phyloP scores from a whole-genome alignment of 2,113 vertebrate species.

The Anolis sagrei region DNA sequence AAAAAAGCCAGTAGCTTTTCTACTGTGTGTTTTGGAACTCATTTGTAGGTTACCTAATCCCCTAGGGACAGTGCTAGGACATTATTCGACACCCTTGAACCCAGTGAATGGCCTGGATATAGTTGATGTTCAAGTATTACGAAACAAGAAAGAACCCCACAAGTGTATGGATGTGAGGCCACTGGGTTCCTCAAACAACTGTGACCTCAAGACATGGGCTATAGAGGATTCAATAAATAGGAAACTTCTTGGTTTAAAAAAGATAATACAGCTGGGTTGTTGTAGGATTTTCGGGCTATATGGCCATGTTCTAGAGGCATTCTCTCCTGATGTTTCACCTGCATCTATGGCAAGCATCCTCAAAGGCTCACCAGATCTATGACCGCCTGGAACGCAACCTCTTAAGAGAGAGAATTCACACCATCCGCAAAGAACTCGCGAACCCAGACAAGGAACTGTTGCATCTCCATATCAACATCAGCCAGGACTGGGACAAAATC shows the following conservation, averaged over 20 bases:
- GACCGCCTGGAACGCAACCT: too few relatives aligned
- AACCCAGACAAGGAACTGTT: too few relatives aligned
- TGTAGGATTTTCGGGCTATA: too few relatives aligned
- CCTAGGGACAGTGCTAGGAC: not conserved
- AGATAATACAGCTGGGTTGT: too few relatives aligned
- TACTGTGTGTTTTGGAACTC: not conserved
- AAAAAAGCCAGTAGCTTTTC: conserved; percentile 12
- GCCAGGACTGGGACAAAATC: too few relatives aligned
- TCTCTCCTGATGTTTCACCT: too few relatives aligned
- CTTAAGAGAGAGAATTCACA: too few relatives aligned
- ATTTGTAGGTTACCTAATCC: not conserved
- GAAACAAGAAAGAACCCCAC: not conserved
- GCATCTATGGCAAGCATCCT: too few relatives aligned
- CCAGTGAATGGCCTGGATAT: not conserved
- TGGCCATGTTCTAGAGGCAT: too few relatives aligned
- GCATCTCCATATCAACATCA: too few relatives aligned
- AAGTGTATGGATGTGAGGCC: not conserved
- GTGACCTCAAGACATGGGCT: not conserved
- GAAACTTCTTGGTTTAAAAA: not conserved
- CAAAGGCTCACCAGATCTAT: too few relatives aligned
- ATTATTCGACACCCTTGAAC: not conserved
- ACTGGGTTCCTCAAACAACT: not conserved
- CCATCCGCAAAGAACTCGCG: too few relatives aligned
- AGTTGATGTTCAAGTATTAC: not conserved
- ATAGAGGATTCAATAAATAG: not conserved